These are phyloP conservation scores for Melitaea cinxia DNA, from an alignment of 1,140 invertebrate species.

Conservation along the genomic window DNA sequence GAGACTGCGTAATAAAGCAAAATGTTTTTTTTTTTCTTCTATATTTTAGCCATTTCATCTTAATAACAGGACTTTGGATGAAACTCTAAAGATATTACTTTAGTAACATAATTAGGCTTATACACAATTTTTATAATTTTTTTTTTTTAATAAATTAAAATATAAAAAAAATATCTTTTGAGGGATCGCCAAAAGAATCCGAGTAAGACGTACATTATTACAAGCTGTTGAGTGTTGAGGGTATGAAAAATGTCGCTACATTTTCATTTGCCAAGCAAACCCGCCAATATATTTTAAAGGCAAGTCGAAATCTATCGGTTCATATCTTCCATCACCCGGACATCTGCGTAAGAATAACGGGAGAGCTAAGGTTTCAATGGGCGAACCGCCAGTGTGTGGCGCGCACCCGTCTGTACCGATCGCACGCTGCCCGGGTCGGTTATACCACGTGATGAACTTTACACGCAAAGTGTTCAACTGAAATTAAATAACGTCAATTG, in stretches of 20 bases:
- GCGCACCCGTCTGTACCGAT: slow-evolving; percentile 51
- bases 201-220: slow-evolving; percentile 25
- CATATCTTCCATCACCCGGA: slow-evolving; percentile 55
- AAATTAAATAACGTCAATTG: slow-evolving; percentile 6
- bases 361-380: slow-evolving; percentile 66
- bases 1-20: too few species aligned
- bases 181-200: background rate
- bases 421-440: slow-evolving; percentile 49
- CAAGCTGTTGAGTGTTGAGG: slow-evolving; percentile 30
- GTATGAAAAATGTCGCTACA: slow-evolving; percentile 31
- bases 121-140: too few species aligned
- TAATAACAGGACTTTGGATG: too few species aligned
- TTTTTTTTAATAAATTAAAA: too few species aligned
- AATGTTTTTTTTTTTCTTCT: too few species aligned
- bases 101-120: too few species aligned
- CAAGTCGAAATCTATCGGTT: slow-evolving; percentile 35
- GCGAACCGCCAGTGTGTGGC: slow-evolving; percentile 72
- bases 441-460: slow-evolving; percentile 50
- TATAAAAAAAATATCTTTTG: background rate
- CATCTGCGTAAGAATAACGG: slow-evolving; percentile 79
- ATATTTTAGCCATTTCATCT: too few species aligned
- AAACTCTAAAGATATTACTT: too few species aligned
- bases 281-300: slow-evolving; percentile 32
- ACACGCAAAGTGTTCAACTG: slow-evolving; percentile 26
- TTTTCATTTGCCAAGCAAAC: slow-evolving; percentile 31